Evolutionary conservation across 2,888 invertebrate genomes (phyloP), one percentile per base, ranked within the genome.

Genomic region (Scaptomyza parva): DNA sequence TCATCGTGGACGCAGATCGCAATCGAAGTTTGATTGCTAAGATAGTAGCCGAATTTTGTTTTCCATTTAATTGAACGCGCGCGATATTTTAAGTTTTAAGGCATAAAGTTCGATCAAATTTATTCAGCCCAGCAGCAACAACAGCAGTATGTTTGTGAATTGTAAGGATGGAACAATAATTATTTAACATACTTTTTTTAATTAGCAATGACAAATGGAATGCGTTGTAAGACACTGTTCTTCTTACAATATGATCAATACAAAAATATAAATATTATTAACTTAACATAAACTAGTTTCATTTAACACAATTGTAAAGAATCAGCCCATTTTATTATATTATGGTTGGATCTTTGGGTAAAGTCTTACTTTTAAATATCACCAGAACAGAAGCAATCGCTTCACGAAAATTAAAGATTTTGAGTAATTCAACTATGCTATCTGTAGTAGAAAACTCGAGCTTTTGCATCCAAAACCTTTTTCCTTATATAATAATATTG

Each of bases 81-180:
- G 43, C 62, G 60, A 74, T 40, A 55, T 53, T 50, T 67, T 67
- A 71, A 68, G 37, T 68, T 9, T 28, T 74, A 60, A 78, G 64
- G 2, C 24, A 28, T 37, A 48, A 26, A 44, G 55, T 60, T 52
- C 28, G 24, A 66, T 37, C 39, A n/a, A 35, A 41, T 45, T 41
- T 51, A 35, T 41, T 47, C 33, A 80, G 81, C 45, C 65, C 50
- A 44, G 62, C 60, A 30, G 30, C 18, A 57, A 60, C 65, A 77
- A 79, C 69, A 65, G 35, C 48, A 71, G 80, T 83, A 71, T 86
- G 68, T 80, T 81, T 82, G 81, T 80, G 84, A 80, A 76, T 61
- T 72, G 76, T 65, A 66, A 80, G 66, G 35, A 70, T 77, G 48
- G 62, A 63, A 67, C 66, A 65, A 67, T 65, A 68, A 70, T 73